These are phyloP conservation scores for Cyphomyrus plagiostoma DNA, from an alignment of 2,113 vertebrate species.

Conservation along the genomic window DNA sequence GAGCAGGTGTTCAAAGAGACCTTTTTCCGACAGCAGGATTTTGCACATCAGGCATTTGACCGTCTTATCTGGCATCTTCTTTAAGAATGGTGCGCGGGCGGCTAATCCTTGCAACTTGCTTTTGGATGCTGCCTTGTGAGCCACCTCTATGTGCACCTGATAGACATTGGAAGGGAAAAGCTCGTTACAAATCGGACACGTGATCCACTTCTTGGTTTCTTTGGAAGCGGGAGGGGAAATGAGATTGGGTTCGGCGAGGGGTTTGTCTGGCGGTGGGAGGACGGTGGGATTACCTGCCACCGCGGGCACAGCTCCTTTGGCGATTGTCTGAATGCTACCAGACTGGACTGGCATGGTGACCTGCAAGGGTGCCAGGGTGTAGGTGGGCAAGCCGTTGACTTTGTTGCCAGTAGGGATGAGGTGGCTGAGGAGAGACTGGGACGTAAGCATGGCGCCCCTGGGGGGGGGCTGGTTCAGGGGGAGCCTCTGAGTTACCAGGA, in stretches of 20 bases:
- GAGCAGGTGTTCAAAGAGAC: conserved; percentile 80
- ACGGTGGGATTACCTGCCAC: conserved; percentile 56
- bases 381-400: conserved; percentile 88
- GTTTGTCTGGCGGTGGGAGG: conserved; percentile 49
- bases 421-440: conserved; percentile 79
- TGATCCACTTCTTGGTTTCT: conserved; percentile 94
- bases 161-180: conserved; percentile 90
- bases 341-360: conserved; percentile 69
- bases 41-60: conserved; percentile 82
- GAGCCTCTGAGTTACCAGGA: conserved; percentile 62
- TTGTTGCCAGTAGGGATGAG: conserved; percentile 86
- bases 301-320: conserved; percentile 56
- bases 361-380: conserved; percentile 82
- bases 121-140: conserved; percentile 65
- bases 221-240: conserved; percentile 40
- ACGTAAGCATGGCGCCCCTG: conserved; percentile 67
- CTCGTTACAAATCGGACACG: conserved; percentile 87
- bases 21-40: conserved; percentile 73
- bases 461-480: conserved; percentile 56
- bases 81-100: conserved; percentile 74
- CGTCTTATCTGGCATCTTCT: conserved; percentile 82
- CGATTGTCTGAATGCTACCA: conserved; percentile 45
- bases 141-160: conserved; percentile 82
- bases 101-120: conserved; percentile 64
- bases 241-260: conserved; percentile 50